Conservation (phyloP, 1,140 invertebrate genomes). For the Procambarus virginalis region DNA sequence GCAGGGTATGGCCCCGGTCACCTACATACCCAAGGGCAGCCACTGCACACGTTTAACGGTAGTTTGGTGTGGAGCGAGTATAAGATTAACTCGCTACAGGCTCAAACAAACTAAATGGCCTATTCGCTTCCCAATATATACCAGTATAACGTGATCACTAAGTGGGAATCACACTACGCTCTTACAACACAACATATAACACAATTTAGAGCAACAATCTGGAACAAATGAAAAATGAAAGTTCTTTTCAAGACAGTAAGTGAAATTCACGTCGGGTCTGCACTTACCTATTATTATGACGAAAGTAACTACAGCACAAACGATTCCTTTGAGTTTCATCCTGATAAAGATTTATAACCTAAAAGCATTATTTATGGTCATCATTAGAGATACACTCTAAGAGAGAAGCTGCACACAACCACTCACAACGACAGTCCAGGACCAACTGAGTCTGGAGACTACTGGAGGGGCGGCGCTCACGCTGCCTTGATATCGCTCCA, state of each 20-base stretch:
- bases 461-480: not conserved
- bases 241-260: not conserved
- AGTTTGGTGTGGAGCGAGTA: no score
- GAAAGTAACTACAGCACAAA: not conserved
- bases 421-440: not conserved
- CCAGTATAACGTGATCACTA: not conserved
- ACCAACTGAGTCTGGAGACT: not conserved
- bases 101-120: no score
- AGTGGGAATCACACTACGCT: not conserved
- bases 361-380: not conserved
- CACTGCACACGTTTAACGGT: no score
- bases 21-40: no score
- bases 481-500: not conserved
- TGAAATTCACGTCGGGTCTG: not conserved
- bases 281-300: not conserved
- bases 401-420: not conserved
- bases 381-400: not conserved
- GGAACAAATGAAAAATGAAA: conserved; percentile 1
- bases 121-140: no score
- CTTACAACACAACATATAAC: not conserved
- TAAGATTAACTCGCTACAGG: no score
- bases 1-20: no score
- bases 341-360: not conserved
- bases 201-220: not conserved
- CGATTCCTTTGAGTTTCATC: not conserved